A percentile compares a stretch with the other conserved stretches of the same genome.
Conservation (phyloP, 2,797 vertebrate genomes). For the Hyperoplus lanceolatus region DNA sequence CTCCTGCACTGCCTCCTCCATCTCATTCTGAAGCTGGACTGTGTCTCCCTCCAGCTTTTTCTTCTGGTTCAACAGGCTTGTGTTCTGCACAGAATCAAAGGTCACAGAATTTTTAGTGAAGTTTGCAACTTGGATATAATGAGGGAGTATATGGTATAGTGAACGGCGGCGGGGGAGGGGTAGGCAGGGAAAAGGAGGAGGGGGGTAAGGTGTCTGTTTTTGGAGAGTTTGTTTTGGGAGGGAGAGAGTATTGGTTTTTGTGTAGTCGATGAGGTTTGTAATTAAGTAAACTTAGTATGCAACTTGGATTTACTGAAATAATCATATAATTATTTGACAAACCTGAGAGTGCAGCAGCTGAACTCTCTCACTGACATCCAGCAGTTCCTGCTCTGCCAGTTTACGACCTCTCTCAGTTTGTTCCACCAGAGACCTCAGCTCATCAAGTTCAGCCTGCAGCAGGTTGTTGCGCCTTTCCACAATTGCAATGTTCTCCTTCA, state of each 20-base stretch:
- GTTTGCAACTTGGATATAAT: background rate
- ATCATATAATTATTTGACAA: no score
- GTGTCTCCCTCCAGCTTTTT: constrained; percentile 89
- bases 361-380: constrained; percentile 91
- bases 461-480: constrained; percentile 91
- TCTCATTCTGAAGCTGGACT: constrained; percentile 86
- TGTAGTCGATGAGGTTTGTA: no score
- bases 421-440: constrained; percentile 83
- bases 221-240: no score
- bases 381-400: constrained; percentile 91
- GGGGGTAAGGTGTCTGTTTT: no score
- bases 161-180: no score
- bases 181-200: no score
- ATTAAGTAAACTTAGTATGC: no score
- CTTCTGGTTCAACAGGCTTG: constrained; percentile 91
- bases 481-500: constrained; percentile 91
- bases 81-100: constrained; percentile 82
- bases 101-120: no score
- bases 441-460: constrained; percentile 89
- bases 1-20: constrained; percentile 89
- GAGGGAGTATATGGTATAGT: no score
- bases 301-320: no score
- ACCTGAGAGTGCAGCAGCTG: constrained; percentile 94
- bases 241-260: no score
- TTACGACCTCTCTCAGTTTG: constrained; percentile 90